Evolutionary conservation across 1,140 invertebrate genomes (phyloP), one percentile per base, ranked within the genome.

Genomic region (Drosophila repleta): DNA sequence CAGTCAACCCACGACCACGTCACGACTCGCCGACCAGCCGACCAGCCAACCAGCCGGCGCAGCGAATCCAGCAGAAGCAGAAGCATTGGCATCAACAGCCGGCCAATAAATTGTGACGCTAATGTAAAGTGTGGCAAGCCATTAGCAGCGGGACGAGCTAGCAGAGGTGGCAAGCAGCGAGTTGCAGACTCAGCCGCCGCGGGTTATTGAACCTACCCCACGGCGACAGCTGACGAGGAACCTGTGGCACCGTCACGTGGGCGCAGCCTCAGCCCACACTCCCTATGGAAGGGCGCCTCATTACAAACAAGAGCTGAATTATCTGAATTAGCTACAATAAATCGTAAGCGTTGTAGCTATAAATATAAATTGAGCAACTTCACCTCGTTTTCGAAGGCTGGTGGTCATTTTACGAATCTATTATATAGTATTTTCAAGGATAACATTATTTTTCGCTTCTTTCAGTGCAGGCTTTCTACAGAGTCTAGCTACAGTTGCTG

Each of bases 81-180:
- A 68, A 74, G 60, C 41, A 64, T 57, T 74, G 55, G 70, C 70
- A 62, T 46, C 68, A 81, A 74, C 79, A 77, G 61, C 57, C 57
- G 74, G 78, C 69, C 81, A 87, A 85, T 85, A 85, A 85, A 85
- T 85, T 85, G 82, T 87, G 82, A 85, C 82, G 82, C 82, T 85
- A 85, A 85, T 85, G 82, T 85, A 85, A 85, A 85, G 82, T 82
- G 82, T 87, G 82, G 82, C 82, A 81, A 85, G 83, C 82, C 82
- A 85, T 85, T 85, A 85, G 83, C 73, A 77, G 60, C 56, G 56
- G 39, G 56, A 35, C 51, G 45, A 11, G 11, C 18, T 13, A 29
- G 51, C 52, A 17, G 43, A 29, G 46, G 46, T n/a, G 24, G 32
- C 43, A 41, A 6, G 7, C 35, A 43, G 39, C 55, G 61, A 45